phyloP scores from a whole-genome alignment of 2,113 vertebrate genomes.

The Chlorodrepanis virens region DNA sequence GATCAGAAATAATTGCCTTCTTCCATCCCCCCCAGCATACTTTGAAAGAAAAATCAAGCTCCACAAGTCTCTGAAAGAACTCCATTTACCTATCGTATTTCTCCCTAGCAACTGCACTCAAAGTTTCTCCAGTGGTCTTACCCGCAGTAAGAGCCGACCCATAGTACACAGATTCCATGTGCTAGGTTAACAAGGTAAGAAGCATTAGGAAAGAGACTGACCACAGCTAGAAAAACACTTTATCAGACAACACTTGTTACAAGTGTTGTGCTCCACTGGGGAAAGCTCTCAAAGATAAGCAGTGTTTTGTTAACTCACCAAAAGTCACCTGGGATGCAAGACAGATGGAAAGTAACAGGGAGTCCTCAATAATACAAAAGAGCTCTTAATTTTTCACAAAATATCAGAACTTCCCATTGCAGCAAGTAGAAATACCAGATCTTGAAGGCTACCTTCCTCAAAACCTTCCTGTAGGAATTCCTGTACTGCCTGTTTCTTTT shows the following conservation, averaged over 20 bases:
- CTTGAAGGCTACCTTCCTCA: neutral
- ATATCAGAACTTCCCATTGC: neutral
- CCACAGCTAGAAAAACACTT: neutral
- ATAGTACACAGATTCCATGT: neutral
- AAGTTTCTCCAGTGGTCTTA: neutral
- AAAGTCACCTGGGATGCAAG: neutral
- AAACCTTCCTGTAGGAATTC: neutral
- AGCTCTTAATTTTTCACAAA: neutral
- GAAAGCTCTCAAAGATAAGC: neutral
- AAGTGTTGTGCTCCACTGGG: neutral
- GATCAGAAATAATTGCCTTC: neutral
- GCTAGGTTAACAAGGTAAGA: neutral
- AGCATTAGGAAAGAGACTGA: neutral
- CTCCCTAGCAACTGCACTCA: neutral
- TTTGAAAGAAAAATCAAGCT: neutral
- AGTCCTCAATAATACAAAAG: neutral
- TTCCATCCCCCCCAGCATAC: neutral
- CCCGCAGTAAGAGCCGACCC: neutral
- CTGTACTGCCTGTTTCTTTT: neutral
- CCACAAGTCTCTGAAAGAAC: neutral
- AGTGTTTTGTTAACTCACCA: neutral
- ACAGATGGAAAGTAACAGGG: neutral
- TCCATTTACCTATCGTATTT: neutral
- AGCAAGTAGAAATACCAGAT: neutral
- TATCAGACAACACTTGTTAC: neutral